Evolutionary conservation across 2,888 invertebrate genomes (phyloP).

Genomic region (Omphaloscelis lunosa): DNA sequence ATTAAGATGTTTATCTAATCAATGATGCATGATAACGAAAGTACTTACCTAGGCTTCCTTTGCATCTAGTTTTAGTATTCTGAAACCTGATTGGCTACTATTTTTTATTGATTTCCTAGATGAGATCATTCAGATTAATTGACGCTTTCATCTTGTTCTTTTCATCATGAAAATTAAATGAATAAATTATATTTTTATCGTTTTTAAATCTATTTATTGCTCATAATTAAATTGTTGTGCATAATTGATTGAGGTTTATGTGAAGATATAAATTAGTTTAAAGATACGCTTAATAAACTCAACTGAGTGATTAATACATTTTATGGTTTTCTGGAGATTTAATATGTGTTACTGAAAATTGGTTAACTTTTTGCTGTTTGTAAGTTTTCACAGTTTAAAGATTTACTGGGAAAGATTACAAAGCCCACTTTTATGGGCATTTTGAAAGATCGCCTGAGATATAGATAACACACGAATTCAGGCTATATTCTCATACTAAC

Average conservation of each 20-base stretch:
- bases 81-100: slow-evolving; percentile 20
- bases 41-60: slow-evolving; percentile 5
- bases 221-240: background rate
- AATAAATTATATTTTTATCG: background rate
- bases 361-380: background rate
- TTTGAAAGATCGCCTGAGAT: background rate
- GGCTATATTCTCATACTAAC: background rate
- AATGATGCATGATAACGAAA: background rate
- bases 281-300: background rate
- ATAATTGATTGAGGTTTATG: background rate
- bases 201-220: background rate
- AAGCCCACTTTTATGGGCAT: background rate
- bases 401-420: background rate
- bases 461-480: background rate
- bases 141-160: background rate
- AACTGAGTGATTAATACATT: slow-evolving; percentile 5
- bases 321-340: slow-evolving; percentile 13
- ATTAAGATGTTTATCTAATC: slow-evolving; percentile 24
- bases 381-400: background rate
- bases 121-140: slow-evolving; percentile 5
- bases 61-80: slow-evolving; percentile 4
- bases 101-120: background rate
- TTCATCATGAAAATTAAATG: background rate
- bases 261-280: background rate
- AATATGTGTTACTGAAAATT: background rate